Conservation (phyloP, 1,140 invertebrate genomes). For the Vollenhovia emeryi region DNA sequence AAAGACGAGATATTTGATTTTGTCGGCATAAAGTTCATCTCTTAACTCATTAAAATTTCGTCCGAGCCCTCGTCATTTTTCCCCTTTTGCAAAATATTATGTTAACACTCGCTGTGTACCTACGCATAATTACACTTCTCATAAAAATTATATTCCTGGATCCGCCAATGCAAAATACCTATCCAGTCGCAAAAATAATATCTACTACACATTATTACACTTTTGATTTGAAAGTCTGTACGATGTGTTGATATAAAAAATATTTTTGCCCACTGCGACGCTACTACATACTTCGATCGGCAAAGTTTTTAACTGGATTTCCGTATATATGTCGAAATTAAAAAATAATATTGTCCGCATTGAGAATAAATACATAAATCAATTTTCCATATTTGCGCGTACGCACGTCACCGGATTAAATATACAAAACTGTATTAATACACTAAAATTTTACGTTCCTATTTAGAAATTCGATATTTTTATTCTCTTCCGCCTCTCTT, state of each 20-base stretch:
- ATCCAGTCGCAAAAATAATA: constrained; percentile 9
- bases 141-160: constrained; percentile 4
- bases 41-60: background rate
- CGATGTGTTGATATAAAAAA: constrained; percentile 10
- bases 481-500: constrained; percentile 11
- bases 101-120: background rate
- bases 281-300: background rate
- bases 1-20: constrained; percentile 18
- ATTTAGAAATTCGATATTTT: background rate
- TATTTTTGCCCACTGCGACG: background rate
- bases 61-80: background rate
- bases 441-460: constrained; percentile 17
- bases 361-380: constrained; percentile 30
- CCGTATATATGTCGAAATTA: background rate
- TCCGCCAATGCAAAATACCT: constrained; percentile 18
- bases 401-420: background rate
- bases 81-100: background rate
- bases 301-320: background rate
- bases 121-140: constrained; percentile 12
- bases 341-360: constrained; percentile 31
- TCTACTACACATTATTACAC: background rate
- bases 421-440: background rate
- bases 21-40: background rate
- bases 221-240: background rate
- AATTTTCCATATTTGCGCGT: background rate